A percentile compares a stretch with the other conserved stretches of the same genome.
Evolutionary conservation across 2,113 vertebrate genomes (phyloP).

Genomic region (Cryptotis parvus): DNA sequence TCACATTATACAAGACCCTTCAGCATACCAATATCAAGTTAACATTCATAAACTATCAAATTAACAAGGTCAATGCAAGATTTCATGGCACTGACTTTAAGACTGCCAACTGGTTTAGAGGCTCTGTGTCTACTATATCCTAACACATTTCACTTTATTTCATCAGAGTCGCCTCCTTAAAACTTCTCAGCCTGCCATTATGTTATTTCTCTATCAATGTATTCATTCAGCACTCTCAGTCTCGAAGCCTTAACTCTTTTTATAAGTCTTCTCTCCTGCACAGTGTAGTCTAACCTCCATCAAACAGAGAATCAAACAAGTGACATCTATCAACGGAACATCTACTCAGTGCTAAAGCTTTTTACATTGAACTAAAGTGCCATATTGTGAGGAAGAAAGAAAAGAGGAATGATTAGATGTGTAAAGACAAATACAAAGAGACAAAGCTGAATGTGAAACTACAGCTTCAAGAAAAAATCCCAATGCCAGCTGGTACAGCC

Average conservation of each 20-base stretch:
- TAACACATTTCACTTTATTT: background rate
- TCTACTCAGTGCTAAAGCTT: background rate
- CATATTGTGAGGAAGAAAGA: background rate
- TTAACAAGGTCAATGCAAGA: constrained; percentile 20
- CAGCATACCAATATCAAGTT: background rate
- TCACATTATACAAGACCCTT: background rate
- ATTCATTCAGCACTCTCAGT: background rate
- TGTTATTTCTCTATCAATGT: background rate
- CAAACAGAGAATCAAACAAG: background rate
- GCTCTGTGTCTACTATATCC: background rate
- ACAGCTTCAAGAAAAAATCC: background rate
- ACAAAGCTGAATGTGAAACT: background rate
- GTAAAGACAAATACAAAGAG: constrained; percentile 7
- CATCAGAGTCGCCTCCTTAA: background rate
- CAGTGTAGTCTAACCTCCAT: background rate
- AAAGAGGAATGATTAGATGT: background rate
- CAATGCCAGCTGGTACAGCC: no score
- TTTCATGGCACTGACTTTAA: background rate
- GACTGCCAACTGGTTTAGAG: background rate
- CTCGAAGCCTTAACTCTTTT: background rate
- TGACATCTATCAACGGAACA: background rate
- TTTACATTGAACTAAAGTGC: background rate
- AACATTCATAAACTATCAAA: background rate
- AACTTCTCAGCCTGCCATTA: background rate
- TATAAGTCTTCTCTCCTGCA: background rate